Base-by-base conservation (phyloP, 1,140 invertebrate species). In the Anoplophora glabripennis region DNA sequence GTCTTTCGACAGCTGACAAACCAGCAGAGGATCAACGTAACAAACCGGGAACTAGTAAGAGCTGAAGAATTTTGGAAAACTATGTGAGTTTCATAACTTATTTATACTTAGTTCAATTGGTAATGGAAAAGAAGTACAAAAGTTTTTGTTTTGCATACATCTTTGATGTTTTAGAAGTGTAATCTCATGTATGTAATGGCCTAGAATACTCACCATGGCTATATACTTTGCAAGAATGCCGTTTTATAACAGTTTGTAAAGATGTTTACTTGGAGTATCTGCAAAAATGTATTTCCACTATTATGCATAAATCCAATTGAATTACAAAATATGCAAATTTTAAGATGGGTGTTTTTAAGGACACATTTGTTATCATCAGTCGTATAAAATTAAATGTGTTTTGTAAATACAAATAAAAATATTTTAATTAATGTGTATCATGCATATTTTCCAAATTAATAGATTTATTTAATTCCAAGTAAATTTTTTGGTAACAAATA, bases 1-100 rank as follows among this genome's bases (percentile, higher is more conserved):
- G 81, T n/a, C 76, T 88, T 10, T 78, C 79, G 1, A 85, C 84
- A 36, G 78, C 78, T 68, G 79, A 83, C 34, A 38, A 52, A 7
- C 9, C 11, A 14, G 7, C 51, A 12, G 17, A 21, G 4, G 51
- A 53, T 21, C 18, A 53, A 42, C 14, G 49, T 15, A 9, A 52
- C 36, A 34, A 52, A 17, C 51, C 51, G 1, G 38, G 51, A 2
- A 41, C 37, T 12, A 53, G 51, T 53, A 53, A 42, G 12, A 53
- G 51, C 51, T 53, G 51, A 53, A 47, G n/a, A 18, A 28, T 21
- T 11, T 33, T n/a, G 46, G 46, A 33, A 21, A 48, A 11, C 0
- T 48, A 8, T 28, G 7, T 5, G 46, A 11, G 17, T 5, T 21
- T 10, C 7, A 14, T 48, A 48, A 21, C 46, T n/a, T 34, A 21